Evolutionary conservation across 2,888 invertebrate species (phyloP).

Genomic region (Sclerodermus sp.): DNA sequence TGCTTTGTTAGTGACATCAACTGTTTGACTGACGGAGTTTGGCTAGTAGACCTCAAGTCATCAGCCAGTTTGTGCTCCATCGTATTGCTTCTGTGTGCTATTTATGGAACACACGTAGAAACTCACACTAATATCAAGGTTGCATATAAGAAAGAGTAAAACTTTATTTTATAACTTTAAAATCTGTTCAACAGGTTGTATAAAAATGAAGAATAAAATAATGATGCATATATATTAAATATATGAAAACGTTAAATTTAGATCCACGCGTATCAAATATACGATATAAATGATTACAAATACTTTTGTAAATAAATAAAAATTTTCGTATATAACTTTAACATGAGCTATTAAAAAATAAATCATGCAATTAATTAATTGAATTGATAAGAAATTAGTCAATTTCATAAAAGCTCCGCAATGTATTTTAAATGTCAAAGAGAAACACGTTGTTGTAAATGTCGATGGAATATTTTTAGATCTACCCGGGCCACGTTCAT

Average conservation of each 20-base stretch:
- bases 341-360: no score
- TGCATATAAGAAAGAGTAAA: constrained; percentile 19
- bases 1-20: constrained; percentile 41
- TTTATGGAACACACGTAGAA: constrained; percentile 42
- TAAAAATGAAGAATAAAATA: no score
- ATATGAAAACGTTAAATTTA: no score
- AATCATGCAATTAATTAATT: no score
- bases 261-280: no score
- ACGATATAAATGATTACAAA: no score
- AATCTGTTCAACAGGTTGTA: background rate
- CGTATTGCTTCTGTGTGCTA: constrained; percentile 37
- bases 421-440: constrained; percentile 52
- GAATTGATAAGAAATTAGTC: no score
- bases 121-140: constrained; percentile 38
- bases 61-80: constrained; percentile 44
- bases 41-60: constrained; percentile 42
- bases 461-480: constrained; percentile 48
- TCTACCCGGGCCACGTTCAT: constrained; percentile 36
- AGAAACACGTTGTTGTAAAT: constrained; percentile 38
- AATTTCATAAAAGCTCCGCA: no score
- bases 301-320: no score
- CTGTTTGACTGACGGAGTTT: constrained; percentile 51
- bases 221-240: no score
- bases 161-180: background rate
- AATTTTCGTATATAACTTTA: no score